Percentiles rank a stretch among this genome's conserved stretches.
phyloP scores from a whole-genome alignment of 1,140 invertebrate species.

The Panulirus ornatus region DNA sequence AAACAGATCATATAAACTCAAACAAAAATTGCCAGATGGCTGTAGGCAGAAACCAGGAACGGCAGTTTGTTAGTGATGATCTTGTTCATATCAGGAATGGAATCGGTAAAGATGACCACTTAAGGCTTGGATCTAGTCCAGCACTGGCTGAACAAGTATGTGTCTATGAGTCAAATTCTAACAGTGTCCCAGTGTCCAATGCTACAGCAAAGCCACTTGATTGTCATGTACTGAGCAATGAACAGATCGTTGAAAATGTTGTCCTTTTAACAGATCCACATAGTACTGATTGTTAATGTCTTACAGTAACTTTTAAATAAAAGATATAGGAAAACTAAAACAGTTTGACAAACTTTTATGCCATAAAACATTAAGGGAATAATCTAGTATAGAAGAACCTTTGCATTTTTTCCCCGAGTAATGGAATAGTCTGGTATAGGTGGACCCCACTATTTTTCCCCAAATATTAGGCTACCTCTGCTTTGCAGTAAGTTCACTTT shows the following conservation, averaged over 20 bases:
- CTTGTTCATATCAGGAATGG: background rate
- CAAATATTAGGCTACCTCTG: no score
- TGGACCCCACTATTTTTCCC: no score
- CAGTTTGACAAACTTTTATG: no score
- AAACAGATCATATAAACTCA: slow-evolving; percentile 4
- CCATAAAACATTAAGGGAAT: no score
- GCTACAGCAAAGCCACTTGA: background rate
- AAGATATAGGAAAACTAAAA: background rate
- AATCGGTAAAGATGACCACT: background rate
- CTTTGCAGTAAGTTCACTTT: no score
- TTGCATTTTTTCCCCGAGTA: no score
- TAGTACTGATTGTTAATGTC: background rate
- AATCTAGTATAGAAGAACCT: no score
- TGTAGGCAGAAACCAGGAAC: background rate
- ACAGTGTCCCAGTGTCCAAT: background rate
- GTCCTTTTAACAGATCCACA: slow-evolving; percentile 23
- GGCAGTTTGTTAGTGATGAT: background rate
- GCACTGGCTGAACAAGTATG: slow-evolving; percentile 10
- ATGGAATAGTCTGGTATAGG: no score
- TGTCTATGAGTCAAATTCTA: background rate
- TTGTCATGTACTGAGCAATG: slow-evolving; percentile 19
- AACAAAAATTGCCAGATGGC: slow-evolving; percentile 24
- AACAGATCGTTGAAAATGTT: slow-evolving; percentile 43
- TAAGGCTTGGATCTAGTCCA: background rate
- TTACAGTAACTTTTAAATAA: no score